Evolutionary conservation across 2,113 vertebrate genomes (phyloP).

Genomic region (Butorides virescens): DNA sequence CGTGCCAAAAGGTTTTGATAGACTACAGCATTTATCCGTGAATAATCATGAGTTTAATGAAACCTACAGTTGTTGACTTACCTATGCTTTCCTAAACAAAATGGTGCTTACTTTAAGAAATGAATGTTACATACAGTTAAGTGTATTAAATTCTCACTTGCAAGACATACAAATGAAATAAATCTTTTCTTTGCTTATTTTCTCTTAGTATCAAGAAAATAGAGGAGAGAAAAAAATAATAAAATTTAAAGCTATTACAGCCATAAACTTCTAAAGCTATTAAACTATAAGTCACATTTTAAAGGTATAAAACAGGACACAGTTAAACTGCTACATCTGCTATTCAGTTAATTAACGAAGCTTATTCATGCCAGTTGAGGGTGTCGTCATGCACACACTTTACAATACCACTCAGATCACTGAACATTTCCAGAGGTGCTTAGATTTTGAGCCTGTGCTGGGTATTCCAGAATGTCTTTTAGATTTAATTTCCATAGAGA

Average conservation of each 20-base stretch:
- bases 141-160: background rate
- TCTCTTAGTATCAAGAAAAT: background rate
- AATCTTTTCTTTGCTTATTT: background rate
- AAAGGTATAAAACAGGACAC: background rate
- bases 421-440: background rate
- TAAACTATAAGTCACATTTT: background rate
- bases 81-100: background rate
- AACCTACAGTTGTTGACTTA: background rate
- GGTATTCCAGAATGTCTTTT: background rate
- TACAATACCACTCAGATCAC: background rate
- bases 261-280: background rate
- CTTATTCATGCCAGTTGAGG: background rate
- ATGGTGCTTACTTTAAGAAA: background rate
- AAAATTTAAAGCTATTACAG: background rate
- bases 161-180: constrained; percentile 1
- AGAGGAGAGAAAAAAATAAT: background rate
- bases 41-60: background rate
- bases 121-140: background rate
- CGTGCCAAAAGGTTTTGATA: constrained; percentile 72
- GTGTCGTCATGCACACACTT: background rate
- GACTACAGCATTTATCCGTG: background rate
- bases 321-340: background rate
- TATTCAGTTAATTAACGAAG: background rate
- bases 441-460: background rate
- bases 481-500: background rate